Conservation (phyloP, 2,113 vertebrate species). For the Manacus vitellinus region DNA sequence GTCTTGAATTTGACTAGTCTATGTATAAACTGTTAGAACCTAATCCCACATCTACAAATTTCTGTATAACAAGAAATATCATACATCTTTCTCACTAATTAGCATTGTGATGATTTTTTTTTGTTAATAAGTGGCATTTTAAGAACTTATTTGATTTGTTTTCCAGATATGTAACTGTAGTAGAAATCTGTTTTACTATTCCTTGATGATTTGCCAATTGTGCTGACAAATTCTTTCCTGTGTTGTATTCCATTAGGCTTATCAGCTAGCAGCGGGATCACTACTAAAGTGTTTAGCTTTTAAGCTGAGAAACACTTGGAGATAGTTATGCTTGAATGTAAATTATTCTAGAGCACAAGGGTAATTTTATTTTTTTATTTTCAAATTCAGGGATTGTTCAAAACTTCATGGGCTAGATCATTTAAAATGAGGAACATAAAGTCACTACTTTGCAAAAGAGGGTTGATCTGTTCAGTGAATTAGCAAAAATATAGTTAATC, state of each 20-base stretch:
- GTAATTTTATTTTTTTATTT: background rate
- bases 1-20: background rate
- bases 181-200: conserved; percentile 26
- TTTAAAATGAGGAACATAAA: background rate
- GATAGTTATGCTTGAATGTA: background rate
- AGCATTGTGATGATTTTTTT: background rate
- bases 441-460: background rate
- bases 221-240: conserved; percentile 37
- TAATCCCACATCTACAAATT: background rate
- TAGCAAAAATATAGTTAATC: background rate
- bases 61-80: background rate
- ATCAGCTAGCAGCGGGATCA: conserved; percentile 3
- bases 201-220: conserved; percentile 55
- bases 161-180: background rate
- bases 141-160: conserved; percentile 17
- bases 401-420: background rate
- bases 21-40: background rate
- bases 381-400: background rate
- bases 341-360: background rate
- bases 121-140: conserved; percentile 13
- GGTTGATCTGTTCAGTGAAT: background rate
- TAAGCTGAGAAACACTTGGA: conserved; percentile 24
- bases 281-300: conserved; percentile 48
- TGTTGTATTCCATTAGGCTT: conserved; percentile 44
- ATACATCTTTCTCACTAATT: background rate